phyloP scores from a whole-genome alignment of 1,140 invertebrate genomes.

The Protaetia brevitarsis region DNA sequence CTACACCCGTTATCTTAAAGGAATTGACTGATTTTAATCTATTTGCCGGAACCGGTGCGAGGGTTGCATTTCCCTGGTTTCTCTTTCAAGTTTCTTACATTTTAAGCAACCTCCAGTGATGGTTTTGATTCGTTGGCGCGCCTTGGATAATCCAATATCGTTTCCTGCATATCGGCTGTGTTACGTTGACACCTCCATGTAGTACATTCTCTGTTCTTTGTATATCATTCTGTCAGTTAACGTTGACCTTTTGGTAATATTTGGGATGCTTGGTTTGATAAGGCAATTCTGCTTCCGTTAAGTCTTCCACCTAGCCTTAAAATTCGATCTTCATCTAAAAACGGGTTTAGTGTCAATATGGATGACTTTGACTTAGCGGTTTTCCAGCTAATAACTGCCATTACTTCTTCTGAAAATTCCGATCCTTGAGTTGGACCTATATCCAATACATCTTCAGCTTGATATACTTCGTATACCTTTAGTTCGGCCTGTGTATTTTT shows the following conservation, averaged over 20 bases:
- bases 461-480: too few species aligned
- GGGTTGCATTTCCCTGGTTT: neutral
- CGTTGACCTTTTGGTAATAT: conserved; percentile 1
- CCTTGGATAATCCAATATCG: too few species aligned
- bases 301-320: neutral
- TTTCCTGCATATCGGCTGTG: neutral
- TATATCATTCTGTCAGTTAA: neutral
- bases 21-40: conserved; percentile 31
- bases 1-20: conserved; percentile 36
- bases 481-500: too few species aligned
- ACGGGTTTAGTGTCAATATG: too few species aligned
- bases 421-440: too few species aligned
- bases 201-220: neutral
- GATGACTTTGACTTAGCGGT: too few species aligned
- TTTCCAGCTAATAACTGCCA: too few species aligned
- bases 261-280: neutral
- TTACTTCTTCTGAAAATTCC: too few species aligned
- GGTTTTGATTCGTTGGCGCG: neutral
- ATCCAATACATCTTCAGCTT: too few species aligned
- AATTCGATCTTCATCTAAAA: too few species aligned
- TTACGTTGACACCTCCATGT: neutral
- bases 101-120: conserved; percentile 24
- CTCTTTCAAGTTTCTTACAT: conserved; percentile 25
- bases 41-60: conserved; percentile 26
- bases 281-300: neutral